Evolutionary conservation across 1,140 invertebrate genomes (phyloP), one percentile per base, ranked within the genome.

Genomic region (Trichonephila clavata): DNA sequence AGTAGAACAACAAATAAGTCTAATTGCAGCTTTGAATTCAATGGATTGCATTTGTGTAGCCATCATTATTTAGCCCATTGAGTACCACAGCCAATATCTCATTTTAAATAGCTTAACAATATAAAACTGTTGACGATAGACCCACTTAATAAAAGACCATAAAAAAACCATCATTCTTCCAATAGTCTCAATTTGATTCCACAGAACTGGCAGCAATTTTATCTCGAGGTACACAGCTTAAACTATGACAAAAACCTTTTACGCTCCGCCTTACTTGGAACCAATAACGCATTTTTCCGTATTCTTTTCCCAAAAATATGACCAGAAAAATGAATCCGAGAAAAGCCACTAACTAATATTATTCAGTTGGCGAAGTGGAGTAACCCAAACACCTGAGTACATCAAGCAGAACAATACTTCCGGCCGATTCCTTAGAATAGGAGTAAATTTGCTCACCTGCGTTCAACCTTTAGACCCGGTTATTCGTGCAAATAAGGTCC

Each of bases 371-470:
- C 71, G 14, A 39, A 77, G 32, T 16, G 18, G 18, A 77, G 27
- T 39, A 32, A 77, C 24, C 71, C 71, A 32, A 27, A 77, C 71
- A 77, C 71, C 71, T 77, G 71, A 77, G 18, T 27, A 77, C 71
- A 77, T 13, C 27, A 77, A 16, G 71, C 71, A 39, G 71, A 77
- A 77, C 61, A 63, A 63, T 32, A 39, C 27, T 77, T 77, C 71
- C 71, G 71, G 71, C 18, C 71, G 13, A 77, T 77, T 77, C 71
- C 71, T 77, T 77, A 32, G 27, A 77, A 27, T 77, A 77, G 32
- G 14, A 77, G 27, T 16, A 63, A 21, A 63, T 77, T 77, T 77
- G 71, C 13, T 77, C 71, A 77, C 71, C 71, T 77, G 71, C 32
- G 24, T 77, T 77, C 24, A 77, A 77, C 32, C 71, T 77, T 77